Base-by-base conservation (phyloP, 2,888 invertebrate genomes). In the Callosobruchus maculatus region DNA sequence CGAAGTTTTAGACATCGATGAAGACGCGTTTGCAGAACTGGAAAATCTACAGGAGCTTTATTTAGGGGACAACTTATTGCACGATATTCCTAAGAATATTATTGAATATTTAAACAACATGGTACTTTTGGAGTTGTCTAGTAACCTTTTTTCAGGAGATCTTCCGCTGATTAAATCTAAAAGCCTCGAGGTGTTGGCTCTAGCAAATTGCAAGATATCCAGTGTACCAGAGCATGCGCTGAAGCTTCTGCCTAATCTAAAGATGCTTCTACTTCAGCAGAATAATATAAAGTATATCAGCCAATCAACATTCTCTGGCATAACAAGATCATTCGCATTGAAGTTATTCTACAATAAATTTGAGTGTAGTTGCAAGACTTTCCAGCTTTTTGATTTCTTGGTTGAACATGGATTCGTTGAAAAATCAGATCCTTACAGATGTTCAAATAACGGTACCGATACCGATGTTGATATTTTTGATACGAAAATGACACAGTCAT, bases 21-120 rank as follows among this genome's bases (percentile, higher is more conserved):
- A 79, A 21, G 76, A 78, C 13, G 80, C 85, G 0, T 86, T 87
- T 73, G 81, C 80, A 20, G 78, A 80, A 30, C 73, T 87, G 67
- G 81, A 81, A 70, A 83, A 83, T 72, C 76, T 87, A 71, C 84
- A 85, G 77, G 84, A 84, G 74, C 78, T 87, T 13, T 86, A 86
- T 78, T 77, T 87, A 30, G 82, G 83, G 0, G 80, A 83, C 26
- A 87, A 87, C 75, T 77, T 83, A 26, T 73, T 87, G 31, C 83
- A 81, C 72, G 77, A 77, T 31, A 72, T 87, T 1, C 84, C 85
- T 0, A 78, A 80, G 26, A 76, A 80, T 21, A 73, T 86, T 20
- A 81, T 87, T 67, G 74, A 76, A 26, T 76, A 79, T n/a, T 83
- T 86, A 74, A 75, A 76, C 0, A 81, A 84, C 70, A 78, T 87